Base-by-base conservation (phyloP, 37 sponge, comb jelly and placozoan species). In the Chondrilla cf. caribensis region DNA sequence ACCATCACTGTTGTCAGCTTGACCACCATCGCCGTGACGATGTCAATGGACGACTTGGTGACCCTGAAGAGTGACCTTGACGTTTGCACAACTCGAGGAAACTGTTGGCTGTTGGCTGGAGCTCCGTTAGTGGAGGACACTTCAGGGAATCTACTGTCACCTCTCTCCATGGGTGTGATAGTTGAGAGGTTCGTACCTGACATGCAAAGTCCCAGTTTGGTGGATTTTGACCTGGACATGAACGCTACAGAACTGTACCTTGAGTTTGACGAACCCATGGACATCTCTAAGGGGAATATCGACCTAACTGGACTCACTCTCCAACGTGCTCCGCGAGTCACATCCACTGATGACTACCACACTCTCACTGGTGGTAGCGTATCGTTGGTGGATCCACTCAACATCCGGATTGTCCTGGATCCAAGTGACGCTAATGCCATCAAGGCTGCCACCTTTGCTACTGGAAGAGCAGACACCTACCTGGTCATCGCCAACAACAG, bases 81-180 rank as follows among this genome's bases (percentile, higher is more conserved):
- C n/a, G 66, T 94, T 0, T 94, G 95, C 79, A 83, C 91, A 24
- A 87, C 86, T 87, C 82, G 95, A 64, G 93, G 91, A 21, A 90
- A 93, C 68, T 93, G 93, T 37, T 96, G 90, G 60, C 65, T 96
- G 22, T 38, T 54, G 14, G 82, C 88, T 41, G 44, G 80, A 25
- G 24, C 93, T 26, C 14, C 37, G 0, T 76, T 90, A 2, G 79
- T 96, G 31, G 77, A 28, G 28, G 93, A 93, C 64, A 86, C 78
- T 33, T 60, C 90, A 75, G 87, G 91, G 0, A 95, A 95, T 64
- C 19, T 19, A 5, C 88, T 92, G 80, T 85, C 66, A 25, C 86
- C 83, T 33, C 51, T 90, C 1, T 78, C 58, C 25, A 77, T 41
- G 38, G 93, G 91, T 22, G 25, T 84, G 0, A 82, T 93, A 33